Evolutionary conservation across 2,113 vertebrate genomes (phyloP).

Genomic region (Heterocephalus glaber): DNA sequence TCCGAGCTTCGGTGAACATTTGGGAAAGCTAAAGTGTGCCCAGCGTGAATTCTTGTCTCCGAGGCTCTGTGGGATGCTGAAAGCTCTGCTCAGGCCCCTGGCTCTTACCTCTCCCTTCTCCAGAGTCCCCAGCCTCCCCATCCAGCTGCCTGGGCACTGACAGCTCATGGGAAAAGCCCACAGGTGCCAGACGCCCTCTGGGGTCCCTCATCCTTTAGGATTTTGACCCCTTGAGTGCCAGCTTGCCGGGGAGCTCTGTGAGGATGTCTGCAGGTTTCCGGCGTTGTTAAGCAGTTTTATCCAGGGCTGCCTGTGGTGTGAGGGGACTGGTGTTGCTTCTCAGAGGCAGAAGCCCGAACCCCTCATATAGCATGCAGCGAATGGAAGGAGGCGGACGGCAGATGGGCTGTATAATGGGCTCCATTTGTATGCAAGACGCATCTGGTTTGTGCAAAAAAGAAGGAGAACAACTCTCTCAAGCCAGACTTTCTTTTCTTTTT

Average conservation of each 20-base stretch:
- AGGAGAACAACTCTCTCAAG: too few relatives aligned
- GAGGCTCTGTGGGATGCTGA: neutral
- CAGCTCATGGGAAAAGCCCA: neutral
- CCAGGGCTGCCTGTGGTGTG: neutral
- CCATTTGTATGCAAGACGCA: neutral
- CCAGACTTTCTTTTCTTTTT: neutral
- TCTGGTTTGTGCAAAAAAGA: slow-evolving; percentile 28
- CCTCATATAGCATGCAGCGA: neutral
- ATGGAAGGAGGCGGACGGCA: neutral
- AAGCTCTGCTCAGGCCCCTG: neutral
- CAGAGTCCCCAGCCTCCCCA: neutral
- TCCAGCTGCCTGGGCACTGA: neutral
- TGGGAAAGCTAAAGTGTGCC: neutral
- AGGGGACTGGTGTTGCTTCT: neutral
- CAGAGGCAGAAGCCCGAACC: neutral
- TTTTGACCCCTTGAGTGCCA: neutral
- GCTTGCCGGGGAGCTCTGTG: neutral
- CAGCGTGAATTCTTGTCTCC: neutral
- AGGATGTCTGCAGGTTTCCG: neutral
- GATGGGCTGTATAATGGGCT: neutral
- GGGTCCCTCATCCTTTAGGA: neutral
- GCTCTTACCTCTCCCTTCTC: neutral
- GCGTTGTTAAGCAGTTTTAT: neutral
- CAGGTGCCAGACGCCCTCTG: neutral
- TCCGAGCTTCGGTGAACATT: neutral